Evolutionary conservation across 2,113 vertebrate genomes (phyloP), one percentile per base, ranked within the genome.

Genomic region (Mustela lutreola): DNA sequence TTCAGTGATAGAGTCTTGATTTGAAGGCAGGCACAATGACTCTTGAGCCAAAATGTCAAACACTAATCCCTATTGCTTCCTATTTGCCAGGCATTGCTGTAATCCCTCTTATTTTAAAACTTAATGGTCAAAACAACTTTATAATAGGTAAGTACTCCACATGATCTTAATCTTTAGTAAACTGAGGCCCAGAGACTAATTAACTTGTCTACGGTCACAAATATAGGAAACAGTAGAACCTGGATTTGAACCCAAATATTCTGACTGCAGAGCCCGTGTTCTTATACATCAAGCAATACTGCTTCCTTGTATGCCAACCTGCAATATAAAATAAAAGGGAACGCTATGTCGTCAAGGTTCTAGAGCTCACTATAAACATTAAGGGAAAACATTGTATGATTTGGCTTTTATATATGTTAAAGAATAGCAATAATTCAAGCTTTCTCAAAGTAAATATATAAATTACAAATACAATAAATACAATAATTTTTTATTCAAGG

Each of bases 361-460:
- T 11, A 75, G 1, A 62, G 48, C 56, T 97, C 62, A 53, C 60
- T 60, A 33, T 22, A 79, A 24, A 60, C 11, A 58, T n/a, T 63
- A 71, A 50, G 33, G 83, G 15, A 36, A 96, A 50, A 28, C 39
- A 87, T 21, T 36, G 73, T 26, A 67, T 75, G 89, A 42, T 36
- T 89, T 89, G 82, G 50, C n/a, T 95, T 89, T 86, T n/a, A 80
- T 2, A 36, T 26, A 73, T n/a, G 45, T 86, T 91, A 79, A 81
- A 89, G 91, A 65, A 85, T 1, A 94, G 11, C 28, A 93, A 81
- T 48, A 33, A 89, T 31, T 89, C 92, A 39, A n/a, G 12, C 15
- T 82, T 94, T 56, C 62, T 95, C 45, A 95, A 95, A 95, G 82
- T 82, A 92, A 63, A 89, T 19, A 85, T 3, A 80, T 36, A 58